These are phyloP conservation scores for Eubucco bourcierii DNA, from an alignment of 2,113 vertebrate species.

Conservation along the genomic window DNA sequence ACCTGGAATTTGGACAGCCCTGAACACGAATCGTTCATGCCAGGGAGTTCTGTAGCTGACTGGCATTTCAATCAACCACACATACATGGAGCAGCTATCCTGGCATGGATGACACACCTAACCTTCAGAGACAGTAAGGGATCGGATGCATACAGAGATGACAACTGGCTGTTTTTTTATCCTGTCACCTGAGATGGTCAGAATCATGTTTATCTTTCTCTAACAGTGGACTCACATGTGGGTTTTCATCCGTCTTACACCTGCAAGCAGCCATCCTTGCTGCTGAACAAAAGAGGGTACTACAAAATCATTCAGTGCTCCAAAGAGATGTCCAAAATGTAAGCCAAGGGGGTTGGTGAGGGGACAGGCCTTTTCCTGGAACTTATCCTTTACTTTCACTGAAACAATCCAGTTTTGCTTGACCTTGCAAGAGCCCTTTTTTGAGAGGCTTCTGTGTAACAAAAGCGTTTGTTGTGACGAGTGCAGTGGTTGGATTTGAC, in stretches of 20 bases:
- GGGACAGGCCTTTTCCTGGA: not conserved
- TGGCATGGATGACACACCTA: accelerated
- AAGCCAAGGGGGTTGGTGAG: not conserved
- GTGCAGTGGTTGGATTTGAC: not conserved
- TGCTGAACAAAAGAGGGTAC: not conserved
- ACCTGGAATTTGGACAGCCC: not conserved
- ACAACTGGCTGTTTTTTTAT: not conserved
- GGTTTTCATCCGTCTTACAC: not conserved
- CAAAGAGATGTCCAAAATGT: not conserved
- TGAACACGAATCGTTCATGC: not conserved
- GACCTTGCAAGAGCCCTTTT: not conserved
- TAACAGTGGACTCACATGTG: not conserved
- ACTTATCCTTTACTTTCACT: not conserved
- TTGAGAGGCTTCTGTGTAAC: accelerated
- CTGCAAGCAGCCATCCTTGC: not conserved
- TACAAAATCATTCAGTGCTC: not conserved
- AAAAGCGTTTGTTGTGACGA: not conserved
- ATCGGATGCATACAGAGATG: not conserved
- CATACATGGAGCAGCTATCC: not conserved
- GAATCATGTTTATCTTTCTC: not conserved
- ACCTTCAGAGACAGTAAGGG: not conserved
- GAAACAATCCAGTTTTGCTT: accelerated
- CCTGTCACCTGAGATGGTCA: not conserved
- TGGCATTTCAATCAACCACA: not conserved
- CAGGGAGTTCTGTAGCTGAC: not conserved